Evolutionary conservation across 2,888 invertebrate species (phyloP).

Genomic region (Nomada lathburiana): DNA sequence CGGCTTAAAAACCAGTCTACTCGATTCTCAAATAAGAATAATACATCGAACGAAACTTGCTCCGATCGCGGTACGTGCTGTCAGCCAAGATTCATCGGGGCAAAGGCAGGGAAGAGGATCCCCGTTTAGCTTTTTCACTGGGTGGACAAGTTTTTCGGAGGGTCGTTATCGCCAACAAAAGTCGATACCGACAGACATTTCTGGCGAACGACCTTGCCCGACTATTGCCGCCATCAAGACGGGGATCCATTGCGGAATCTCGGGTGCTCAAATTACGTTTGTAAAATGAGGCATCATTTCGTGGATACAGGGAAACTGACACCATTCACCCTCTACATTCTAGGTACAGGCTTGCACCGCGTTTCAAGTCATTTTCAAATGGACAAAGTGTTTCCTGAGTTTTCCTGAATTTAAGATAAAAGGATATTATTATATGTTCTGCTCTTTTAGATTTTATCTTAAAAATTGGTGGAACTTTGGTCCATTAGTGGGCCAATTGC

Average conservation of each 20-base stretch:
- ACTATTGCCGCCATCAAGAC: slow-evolving; percentile 8
- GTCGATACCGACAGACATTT: slow-evolving; percentile 26
- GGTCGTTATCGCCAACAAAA: slow-evolving; percentile 9
- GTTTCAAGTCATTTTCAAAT: too few relatives aligned
- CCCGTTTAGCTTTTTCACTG: background rate
- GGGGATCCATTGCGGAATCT: slow-evolving; percentile 21
- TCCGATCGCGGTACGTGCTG: background rate
- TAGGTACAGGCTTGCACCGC: too few relatives aligned
- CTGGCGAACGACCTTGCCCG: slow-evolving; percentile 42
- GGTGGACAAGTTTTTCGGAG: slow-evolving; percentile 22
- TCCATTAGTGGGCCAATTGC: too few relatives aligned
- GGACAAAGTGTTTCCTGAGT: too few relatives aligned
- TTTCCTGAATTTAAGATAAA: too few relatives aligned
- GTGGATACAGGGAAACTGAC: background rate
- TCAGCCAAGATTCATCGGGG: too few relatives aligned
- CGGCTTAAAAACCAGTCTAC: background rate
- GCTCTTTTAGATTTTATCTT: too few relatives aligned
- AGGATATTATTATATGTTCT: too few relatives aligned
- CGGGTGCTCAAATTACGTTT: slow-evolving; percentile 18
- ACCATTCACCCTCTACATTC: too few relatives aligned
- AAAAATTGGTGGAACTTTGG: too few relatives aligned
- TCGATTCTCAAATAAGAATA: background rate
- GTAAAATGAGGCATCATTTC: slow-evolving; percentile 1
- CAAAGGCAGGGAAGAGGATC: background rate
- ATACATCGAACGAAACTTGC: background rate